These are phyloP conservation scores for Trissoscelio sp. DNA, from an alignment of 2,888 invertebrate species.

Conservation along the genomic window DNA sequence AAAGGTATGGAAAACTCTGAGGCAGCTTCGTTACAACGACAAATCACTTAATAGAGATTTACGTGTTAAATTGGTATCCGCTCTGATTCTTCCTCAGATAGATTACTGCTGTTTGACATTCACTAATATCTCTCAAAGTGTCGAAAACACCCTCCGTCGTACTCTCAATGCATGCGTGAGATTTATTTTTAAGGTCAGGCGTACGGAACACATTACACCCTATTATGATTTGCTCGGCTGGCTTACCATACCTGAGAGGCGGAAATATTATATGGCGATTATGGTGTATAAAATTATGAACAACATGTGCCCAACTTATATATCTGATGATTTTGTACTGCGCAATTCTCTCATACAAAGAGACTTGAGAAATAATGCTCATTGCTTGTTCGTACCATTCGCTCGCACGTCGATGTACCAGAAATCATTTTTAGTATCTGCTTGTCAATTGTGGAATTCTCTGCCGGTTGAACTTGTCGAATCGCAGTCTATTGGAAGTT, in stretches of 20 bases:
- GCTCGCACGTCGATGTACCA: not conserved
- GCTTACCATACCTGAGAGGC: not conserved
- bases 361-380: too few species aligned
- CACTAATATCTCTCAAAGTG: not conserved
- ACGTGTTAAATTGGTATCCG: not conserved
- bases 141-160: not conserved
- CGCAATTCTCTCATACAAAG: not conserved
- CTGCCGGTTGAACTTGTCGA: not conserved
- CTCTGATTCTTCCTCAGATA: not conserved
- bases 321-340: not conserved
- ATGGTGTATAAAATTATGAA: not conserved
- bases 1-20: not conserved
- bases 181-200: not conserved
- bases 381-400: not conserved
- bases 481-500: not conserved
- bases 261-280: not conserved
- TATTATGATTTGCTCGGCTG: not conserved
- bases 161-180: not conserved
- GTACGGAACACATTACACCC: not conserved
- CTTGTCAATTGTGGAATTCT: not conserved
- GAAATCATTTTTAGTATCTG: not conserved
- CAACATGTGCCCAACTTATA: not conserved
- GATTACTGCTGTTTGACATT: not conserved
- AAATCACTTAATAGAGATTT: not conserved
- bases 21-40: not conserved